phyloP scores from a whole-genome alignment of 2,888 invertebrate species.

The Dorcus parallelipipedus region DNA sequence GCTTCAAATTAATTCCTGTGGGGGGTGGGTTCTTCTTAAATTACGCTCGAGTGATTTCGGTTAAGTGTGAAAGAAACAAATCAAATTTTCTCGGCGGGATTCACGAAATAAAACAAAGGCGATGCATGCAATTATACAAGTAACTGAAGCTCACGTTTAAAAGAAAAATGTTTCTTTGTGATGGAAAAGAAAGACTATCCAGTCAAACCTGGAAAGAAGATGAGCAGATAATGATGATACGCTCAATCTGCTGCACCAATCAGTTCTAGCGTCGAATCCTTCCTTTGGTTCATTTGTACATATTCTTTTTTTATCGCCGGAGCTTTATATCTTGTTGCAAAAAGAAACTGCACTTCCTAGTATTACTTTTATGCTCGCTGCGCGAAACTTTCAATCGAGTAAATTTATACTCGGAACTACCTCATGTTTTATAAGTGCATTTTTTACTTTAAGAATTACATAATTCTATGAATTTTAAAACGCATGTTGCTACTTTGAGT shows the following conservation, averaged over 20 bases:
- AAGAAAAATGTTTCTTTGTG: constrained; percentile 32
- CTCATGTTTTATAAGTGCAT: no score
- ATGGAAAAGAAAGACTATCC: constrained; percentile 35
- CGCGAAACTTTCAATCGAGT: constrained; percentile 19
- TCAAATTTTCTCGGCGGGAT: not conserved
- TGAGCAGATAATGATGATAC: constrained; percentile 43
- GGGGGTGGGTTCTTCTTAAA: no score
- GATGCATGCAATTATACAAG: constrained; percentile 17
- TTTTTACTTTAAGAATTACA: no score
- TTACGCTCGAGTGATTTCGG: not conserved
- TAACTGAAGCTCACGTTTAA: constrained; percentile 15
- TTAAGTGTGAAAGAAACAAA: not conserved
- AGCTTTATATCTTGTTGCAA: constrained; percentile 13
- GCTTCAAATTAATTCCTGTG: no score
- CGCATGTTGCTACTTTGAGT: no score
- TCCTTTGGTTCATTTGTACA: constrained; percentile 27
- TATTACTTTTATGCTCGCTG: constrained; percentile 20
- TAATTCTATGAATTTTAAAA: no score
- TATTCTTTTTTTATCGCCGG: constrained; percentile 16
- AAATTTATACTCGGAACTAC: constrained; percentile 9
- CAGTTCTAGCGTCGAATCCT: constrained; percentile 40
- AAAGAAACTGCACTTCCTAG: constrained; percentile 15
- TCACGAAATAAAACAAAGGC: no score
- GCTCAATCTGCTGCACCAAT: constrained; percentile 43
- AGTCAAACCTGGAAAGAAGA: constrained; percentile 36